A percentile compares a stretch with the other conserved stretches of the same genome.
Evolutionary conservation across 1,140 invertebrate species (phyloP).

Genomic region (Trachelipus rathkii): DNA sequence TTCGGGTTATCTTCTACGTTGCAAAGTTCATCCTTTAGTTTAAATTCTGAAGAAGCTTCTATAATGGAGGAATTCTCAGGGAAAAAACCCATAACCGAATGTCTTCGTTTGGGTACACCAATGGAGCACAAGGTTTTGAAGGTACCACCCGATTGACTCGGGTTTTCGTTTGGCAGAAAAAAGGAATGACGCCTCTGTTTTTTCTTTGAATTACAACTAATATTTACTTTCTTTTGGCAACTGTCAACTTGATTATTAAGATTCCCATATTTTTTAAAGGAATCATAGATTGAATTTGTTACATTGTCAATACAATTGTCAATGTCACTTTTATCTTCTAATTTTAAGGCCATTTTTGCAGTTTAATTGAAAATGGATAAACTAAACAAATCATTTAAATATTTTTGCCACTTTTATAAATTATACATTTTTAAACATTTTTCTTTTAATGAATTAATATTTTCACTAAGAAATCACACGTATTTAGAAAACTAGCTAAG

Average conservation of each 20-base stretch:
- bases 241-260: neutral
- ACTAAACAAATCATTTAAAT: neutral
- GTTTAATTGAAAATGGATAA: neutral
- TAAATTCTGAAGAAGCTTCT: too few species aligned
- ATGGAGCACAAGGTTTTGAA: too few species aligned
- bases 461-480: too few species aligned
- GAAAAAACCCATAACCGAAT: neutral
- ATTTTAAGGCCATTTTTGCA: neutral
- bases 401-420: neutral
- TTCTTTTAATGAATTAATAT: neutral
- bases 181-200: neutral
- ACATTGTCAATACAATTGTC: neutral
- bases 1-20: too few species aligned
- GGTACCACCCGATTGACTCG: too few species aligned
- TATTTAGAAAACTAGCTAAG: too few species aligned
- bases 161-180: neutral
- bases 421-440: neutral
- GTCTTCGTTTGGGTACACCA: neutral
- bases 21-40: too few species aligned
- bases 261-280: neutral
- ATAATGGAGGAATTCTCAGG: neutral
- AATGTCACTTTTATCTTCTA: neutral
- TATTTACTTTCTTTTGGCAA: too few species aligned
- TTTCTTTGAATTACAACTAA: neutral
- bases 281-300: neutral